Evolutionary conservation across 1,140 invertebrate species (phyloP), one percentile per base, ranked within the genome.

Genomic region (Bombus balteatus): DNA sequence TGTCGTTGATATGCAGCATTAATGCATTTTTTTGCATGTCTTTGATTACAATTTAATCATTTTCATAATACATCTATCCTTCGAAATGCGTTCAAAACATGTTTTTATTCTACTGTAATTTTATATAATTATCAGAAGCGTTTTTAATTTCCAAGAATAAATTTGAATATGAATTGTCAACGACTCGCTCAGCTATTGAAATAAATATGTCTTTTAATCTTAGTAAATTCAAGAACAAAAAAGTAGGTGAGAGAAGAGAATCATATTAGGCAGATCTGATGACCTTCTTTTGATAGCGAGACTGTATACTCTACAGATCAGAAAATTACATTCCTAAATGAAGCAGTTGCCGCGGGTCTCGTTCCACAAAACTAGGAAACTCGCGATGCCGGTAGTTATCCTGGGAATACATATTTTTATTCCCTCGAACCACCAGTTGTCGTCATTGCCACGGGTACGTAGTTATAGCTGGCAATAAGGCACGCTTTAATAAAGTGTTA

Each of bases 361-460:
- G 57, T 80, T 85, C 39, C 70, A 34, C n/a, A 28, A 73, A 80
- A 85, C 39, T 70, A 22, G 47, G 34, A 80, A 80, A 85, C 32
- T 70, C 12, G 65, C 22, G 10, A 34, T 32, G 43, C 13, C 32
- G 1, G 13, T 41, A 39, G 74, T 78, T 59, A 78, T 83, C 82
- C 28, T 28, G 62, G 47, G 37, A 57, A 59, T 78, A 77, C 66
- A 75, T 62, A 76, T 83, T 83, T 78, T 68, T 78, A 83, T 78
- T 37, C 34, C 22, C 18, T 41, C 15, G 53, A 70, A 68, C 28
- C 62, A 41, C 34, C n/a, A 43, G 41, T 37, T 83, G 28, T 18
- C 41, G 13, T 13, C 18, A 37, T 73, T 59, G 10, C 41, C 72
- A 34, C 34, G 28, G 47, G 0, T 6, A 28, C 3, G 34, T 28